A percentile compares a stretch with the other conserved stretches of the same genome.
Evolutionary conservation across 2,888 invertebrate species (phyloP).

Genomic region (Geotrupes spiniger): DNA sequence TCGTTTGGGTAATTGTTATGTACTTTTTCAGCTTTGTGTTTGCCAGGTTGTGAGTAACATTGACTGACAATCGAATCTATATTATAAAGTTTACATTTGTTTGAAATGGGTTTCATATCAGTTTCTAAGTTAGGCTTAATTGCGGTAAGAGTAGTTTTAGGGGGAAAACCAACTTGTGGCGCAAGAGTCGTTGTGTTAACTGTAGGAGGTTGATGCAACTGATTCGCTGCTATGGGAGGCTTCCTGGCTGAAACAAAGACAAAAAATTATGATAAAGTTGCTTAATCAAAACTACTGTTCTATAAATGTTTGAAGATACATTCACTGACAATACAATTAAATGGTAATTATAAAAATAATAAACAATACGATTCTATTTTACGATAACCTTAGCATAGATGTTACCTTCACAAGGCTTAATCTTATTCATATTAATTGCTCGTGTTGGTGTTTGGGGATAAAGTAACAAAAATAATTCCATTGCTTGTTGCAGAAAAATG

Average conservation of each 20-base stretch:
- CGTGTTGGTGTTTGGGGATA: too few species aligned
- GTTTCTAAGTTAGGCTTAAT: constrained; percentile 4
- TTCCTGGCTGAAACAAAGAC: constrained; percentile 62
- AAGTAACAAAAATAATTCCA: too few species aligned
- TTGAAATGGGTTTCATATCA: constrained; percentile 19
- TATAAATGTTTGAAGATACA: too few species aligned
- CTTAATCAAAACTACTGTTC: too few species aligned
- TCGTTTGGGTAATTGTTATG: neutral
- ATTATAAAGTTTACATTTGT: constrained; percentile 28
- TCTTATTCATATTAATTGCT: too few species aligned
- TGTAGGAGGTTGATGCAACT: constrained; percentile 20
- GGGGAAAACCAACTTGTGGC: neutral
- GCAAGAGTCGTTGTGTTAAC: constrained; percentile 11
- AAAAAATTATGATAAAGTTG: constrained; percentile 24
- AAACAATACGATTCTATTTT: too few species aligned
- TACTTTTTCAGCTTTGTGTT: neutral
- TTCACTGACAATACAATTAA: too few species aligned
- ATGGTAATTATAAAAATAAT: too few species aligned
- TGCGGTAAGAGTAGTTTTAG: neutral
- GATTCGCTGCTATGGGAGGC: constrained; percentile 55
- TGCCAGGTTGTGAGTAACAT: neutral
- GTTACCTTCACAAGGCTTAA: too few species aligned
- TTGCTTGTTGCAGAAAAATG: too few species aligned
- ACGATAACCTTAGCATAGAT: too few species aligned
- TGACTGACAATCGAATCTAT: constrained; percentile 27